phyloP scores from a whole-genome alignment of 2,113 vertebrate species.

The Antennarius striatus region DNA sequence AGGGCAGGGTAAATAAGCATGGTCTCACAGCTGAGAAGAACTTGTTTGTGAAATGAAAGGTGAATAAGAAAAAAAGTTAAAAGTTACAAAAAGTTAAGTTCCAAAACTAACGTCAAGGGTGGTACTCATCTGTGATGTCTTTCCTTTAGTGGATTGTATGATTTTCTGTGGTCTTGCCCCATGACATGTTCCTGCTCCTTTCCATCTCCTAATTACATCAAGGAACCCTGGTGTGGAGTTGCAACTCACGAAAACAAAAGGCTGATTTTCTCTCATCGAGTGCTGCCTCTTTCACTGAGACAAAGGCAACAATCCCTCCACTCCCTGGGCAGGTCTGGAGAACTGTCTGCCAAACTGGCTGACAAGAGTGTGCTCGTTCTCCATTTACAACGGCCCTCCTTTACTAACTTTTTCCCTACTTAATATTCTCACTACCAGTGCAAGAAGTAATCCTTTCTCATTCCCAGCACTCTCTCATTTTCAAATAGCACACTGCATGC shows the following conservation, averaged over 20 bases:
- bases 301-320: slow-evolving; percentile 63
- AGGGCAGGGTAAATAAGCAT: slow-evolving; percentile 24
- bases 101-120: background rate
- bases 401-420: slow-evolving; percentile 8
- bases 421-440: background rate
- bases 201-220: slow-evolving; percentile 69
- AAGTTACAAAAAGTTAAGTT: background rate
- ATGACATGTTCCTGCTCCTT: slow-evolving; percentile 46
- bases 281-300: slow-evolving; percentile 48
- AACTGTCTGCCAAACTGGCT: slow-evolving; percentile 47
- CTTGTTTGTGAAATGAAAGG: background rate
- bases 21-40: background rate
- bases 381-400: slow-evolving; percentile 47
- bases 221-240: slow-evolving; percentile 60
- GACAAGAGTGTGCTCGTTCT: slow-evolving; percentile 33
- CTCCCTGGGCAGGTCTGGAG: slow-evolving; percentile 61
- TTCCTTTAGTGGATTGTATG: too few relatives aligned
- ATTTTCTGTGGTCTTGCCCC: slow-evolving; percentile 43
- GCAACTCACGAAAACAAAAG: slow-evolving; percentile 61
- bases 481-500: slow-evolving; percentile 15
- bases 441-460: slow-evolving; percentile 8
- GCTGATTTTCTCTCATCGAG: slow-evolving; percentile 57
- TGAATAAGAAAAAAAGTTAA: background rate
- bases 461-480: slow-evolving; percentile 23
- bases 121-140: background rate